Base-by-base conservation (phyloP, 2,113 vertebrate species). In the Bufo gargarizans region DNA sequence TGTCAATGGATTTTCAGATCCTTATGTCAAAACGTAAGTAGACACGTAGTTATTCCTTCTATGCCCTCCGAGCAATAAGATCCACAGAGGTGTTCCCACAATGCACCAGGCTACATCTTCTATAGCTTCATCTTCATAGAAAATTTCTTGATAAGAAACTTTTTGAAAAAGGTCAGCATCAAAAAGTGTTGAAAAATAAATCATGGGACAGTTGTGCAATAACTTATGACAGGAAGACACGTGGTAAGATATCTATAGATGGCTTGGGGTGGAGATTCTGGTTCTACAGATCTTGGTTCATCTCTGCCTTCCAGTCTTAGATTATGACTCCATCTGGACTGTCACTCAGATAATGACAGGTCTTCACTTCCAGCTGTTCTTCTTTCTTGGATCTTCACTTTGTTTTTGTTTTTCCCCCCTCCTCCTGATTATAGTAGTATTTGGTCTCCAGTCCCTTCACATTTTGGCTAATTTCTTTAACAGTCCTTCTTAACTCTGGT, bases 1-100 rank as follows among this genome's bases (percentile, higher is more conserved):
- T 0, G 96, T 97, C 90, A 97, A 97, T 0, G 97, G 96, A 58
- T 97, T 96, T 92, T 97, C 97, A 0, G 97, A 97, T 90, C 96
- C 96, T 86, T 97, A 97, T 10, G 96, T 97, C 86, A 97, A 97
- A 93, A 96, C 94, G 96, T 97, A 92, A 97, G 96, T 13, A 83
- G 33, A 10, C 43, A 6, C 22, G 20, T 20, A 7, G 6, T 20
- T 65, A 3, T 65, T 63, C 1, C 9, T 20, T 65, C 19, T 65
- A n/a, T 65, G 4, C 65, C 61, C 19, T 20, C 10, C 6, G 4
- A 72, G 14, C 33, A 4, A 72, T 1, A 45, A 16, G 4, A 33
- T 69, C 63, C 13, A 45, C 13, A 16, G 12, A 16, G 69, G 71
- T 47, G 11, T 6, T 17, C 71, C 43, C 5, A 17, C 43, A 45